Percentiles rank a stretch among this genome's conserved stretches.
Evolutionary conservation across 2,113 vertebrate species (phyloP).

Genomic region (Mastomys natalensis): DNA sequence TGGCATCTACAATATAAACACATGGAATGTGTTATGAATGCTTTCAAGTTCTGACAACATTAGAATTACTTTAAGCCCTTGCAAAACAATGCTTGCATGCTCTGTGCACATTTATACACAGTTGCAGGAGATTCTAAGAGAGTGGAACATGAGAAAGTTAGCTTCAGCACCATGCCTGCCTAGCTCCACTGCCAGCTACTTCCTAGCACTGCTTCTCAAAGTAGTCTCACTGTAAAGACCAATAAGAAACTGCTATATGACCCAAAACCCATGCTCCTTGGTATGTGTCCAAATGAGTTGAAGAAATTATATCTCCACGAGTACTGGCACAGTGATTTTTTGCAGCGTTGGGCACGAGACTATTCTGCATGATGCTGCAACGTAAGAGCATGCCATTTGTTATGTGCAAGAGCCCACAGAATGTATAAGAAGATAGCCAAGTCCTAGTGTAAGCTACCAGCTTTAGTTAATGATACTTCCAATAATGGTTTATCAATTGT

Average conservation of each 20-base stretch:
- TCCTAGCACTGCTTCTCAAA: background rate
- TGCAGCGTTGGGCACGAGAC: background rate
- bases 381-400: too few species aligned
- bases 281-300: background rate
- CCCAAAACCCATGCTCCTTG: background rate
- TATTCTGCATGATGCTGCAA: background rate
- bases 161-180: background rate
- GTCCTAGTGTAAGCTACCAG: background rate
- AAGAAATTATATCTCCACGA: background rate
- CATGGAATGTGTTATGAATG: background rate
- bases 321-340: background rate
- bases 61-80: background rate
- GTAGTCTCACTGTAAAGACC: background rate
- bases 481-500: background rate
- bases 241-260: background rate
- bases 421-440: background rate
- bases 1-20: constrained; percentile 27
- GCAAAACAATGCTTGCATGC: background rate
- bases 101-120: background rate
- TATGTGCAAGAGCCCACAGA: background rate
- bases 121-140: background rate
- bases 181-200: background rate
- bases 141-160: background rate
- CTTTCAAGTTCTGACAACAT: background rate
- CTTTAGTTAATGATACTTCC: background rate